A percentile compares a stretch with the other conserved stretches of the same genome.
phyloP scores from a whole-genome alignment of 2,888 invertebrate species.

The Meghimatium bilineatum region DNA sequence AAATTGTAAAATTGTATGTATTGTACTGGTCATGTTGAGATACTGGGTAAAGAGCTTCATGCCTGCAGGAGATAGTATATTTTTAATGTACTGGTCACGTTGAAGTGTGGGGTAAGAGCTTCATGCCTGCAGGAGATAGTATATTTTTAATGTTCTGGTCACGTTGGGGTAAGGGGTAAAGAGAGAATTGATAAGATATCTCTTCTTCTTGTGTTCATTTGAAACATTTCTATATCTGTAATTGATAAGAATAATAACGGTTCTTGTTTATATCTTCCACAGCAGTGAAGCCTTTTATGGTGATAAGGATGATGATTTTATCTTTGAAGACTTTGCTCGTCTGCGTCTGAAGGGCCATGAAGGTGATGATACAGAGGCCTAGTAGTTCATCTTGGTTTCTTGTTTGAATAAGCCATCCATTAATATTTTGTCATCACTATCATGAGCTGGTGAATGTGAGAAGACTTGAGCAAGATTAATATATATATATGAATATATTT shows the following conservation, averaged over 20 bases:
- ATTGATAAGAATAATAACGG: neutral
- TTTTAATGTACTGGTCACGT: no score
- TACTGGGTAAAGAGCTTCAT: no score
- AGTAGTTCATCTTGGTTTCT: slow-evolving; percentile 24
- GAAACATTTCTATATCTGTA: neutral
- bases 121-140: no score
- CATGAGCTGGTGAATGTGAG: neutral
- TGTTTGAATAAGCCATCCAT: neutral
- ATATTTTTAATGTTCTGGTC: no score
- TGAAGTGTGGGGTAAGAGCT: no score
- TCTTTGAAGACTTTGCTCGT: slow-evolving; percentile 99
- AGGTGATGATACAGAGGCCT: slow-evolving; percentile 77
- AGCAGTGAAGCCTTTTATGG: slow-evolving; percentile 84
- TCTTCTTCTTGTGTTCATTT: no score
- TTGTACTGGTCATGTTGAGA: no score
- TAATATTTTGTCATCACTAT: neutral
- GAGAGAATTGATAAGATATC: no score
- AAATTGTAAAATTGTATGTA: no score
- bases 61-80: no score
- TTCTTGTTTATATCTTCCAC: slow-evolving; percentile 53
- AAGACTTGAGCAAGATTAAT: neutral
- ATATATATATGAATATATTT: neutral
- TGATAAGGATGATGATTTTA: slow-evolving; percentile 96
- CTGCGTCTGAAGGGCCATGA: slow-evolving; percentile 92
- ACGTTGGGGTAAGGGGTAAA: no score